A percentile compares a stretch with the other conserved stretches of the same genome.
phyloP scores from a whole-genome alignment of 2,113 vertebrate species.

The Misgurnus mizolepis region DNA sequence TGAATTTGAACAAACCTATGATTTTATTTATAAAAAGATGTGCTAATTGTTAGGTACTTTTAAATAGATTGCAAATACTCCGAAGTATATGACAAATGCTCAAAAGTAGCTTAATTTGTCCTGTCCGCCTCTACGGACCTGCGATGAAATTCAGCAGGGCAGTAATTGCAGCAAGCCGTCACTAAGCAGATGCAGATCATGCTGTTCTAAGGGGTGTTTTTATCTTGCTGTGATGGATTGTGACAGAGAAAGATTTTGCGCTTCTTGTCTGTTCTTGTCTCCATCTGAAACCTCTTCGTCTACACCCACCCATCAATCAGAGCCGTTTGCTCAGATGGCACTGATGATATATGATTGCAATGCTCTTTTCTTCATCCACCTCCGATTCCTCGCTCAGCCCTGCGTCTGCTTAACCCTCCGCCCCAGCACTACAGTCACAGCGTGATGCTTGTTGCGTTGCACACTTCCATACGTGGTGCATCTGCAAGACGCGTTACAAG shows the following conservation, averaged over 20 bases:
- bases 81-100: not conserved
- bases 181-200: conserved; percentile 9
- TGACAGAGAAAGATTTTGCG: conserved; percentile 22
- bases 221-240: conserved; percentile 14
- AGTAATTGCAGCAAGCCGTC: conserved; percentile 33
- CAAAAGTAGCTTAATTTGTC: conserved; percentile 27
- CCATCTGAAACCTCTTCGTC: conserved; percentile 25
- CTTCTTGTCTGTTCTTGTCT: not conserved
- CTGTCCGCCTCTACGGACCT: conserved; percentile 5
- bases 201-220: conserved; percentile 10
- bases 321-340: conserved; percentile 19
- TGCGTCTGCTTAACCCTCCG: conserved; percentile 18
- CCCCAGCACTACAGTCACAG: not conserved
- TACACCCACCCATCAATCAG: conserved; percentile 47
- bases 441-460: not conserved
- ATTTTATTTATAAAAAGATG: conserved; percentile 8
- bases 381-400: conserved; percentile 21
- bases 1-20: not conserved
- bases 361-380: conserved; percentile 23
- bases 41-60: conserved; percentile 23
- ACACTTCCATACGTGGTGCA: conserved; percentile 7
- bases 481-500: conserved; percentile 10
- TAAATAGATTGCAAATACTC: not conserved
- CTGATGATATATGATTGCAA: conserved; percentile 49
- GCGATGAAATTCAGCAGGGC: conserved; percentile 19